Evolutionary conservation across 2,888 invertebrate species (phyloP), one percentile per base, ranked within the genome.

Genomic region (Hydropsyche betteni): DNA sequence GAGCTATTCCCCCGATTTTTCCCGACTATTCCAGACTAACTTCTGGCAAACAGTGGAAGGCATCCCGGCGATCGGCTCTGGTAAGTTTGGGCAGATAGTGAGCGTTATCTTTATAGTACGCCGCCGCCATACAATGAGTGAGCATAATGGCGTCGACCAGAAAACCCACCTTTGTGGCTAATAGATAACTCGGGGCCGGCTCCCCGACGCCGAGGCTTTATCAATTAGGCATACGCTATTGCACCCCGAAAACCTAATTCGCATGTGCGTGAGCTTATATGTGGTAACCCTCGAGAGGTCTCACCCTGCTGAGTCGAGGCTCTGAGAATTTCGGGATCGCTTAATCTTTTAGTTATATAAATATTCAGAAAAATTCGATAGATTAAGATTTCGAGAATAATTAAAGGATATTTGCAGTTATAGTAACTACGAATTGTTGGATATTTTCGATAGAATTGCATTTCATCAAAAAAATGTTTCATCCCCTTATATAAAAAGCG

Each of bases 161-260:
- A 72, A 72, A 64, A 72, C 72, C 76, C 68, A 73, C 76, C 76
- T 76, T 69, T 76, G 74, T 61, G 74, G 75, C 44, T 75, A 71
- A 75, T 75, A 75, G 75, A 75, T 75, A 75, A 75, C 71, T 71
- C 16, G 36, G 72, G 72, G 72, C 72, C 58, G 72, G 72, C 38
- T 71, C 52, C 52, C 55, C 55, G 12, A 53, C 64, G 24, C 24
- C 24, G 58, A 33, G 8, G 75, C 68, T 74, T 76, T 76, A 76
- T 76, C 76, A 76, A 76, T 76, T 76, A 76, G 76, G 73, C 50
- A 68, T 76, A 74, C 73, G 68, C 76, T 73, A 76, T 76, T 76
- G 76, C 76, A 61, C 68, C 33, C 75, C 14, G 51, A 12, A n/a
- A 51, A 10, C 52, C 44, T 16, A 55, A 34, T 69, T 70, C 58